These are phyloP conservation scores for Siniperca undulata DNA, from an alignment of 2,797 vertebrate genomes.

Conservation along the genomic window DNA sequence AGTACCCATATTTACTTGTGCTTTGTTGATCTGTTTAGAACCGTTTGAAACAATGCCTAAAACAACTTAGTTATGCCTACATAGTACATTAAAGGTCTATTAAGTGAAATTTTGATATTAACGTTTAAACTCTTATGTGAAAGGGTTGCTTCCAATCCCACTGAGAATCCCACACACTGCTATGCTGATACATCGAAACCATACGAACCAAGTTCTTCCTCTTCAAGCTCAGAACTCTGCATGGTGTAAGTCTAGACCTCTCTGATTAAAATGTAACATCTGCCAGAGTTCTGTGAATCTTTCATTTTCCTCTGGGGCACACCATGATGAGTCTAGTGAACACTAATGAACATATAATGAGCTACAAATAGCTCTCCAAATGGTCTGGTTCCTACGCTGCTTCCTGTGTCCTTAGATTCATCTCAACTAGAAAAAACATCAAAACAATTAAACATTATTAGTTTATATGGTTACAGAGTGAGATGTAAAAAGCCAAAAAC, in stretches of 20 bases:
- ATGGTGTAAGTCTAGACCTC: conserved; percentile 62
- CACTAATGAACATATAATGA: conserved; percentile 81
- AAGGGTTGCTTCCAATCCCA: background rate
- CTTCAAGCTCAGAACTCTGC: conserved; percentile 21
- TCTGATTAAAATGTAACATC: conserved; percentile 79
- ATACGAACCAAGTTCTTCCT: conserved; percentile 11
- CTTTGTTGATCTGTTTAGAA: background rate
- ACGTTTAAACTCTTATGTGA: background rate
- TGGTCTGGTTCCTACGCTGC: conserved; percentile 62
- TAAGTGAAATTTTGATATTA: background rate
- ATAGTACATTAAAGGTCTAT: background rate
- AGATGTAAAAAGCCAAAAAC: background rate
- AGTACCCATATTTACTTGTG: background rate
- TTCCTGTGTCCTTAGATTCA: conserved; percentile 72
- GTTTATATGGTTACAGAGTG: conserved; percentile 15
- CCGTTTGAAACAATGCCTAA: background rate
- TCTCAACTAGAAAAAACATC: conserved; percentile 35
- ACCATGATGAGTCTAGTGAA: conserved; percentile 65
- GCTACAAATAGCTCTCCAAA: conserved; percentile 77
- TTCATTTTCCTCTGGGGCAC: conserved; percentile 75
- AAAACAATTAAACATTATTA: conserved; percentile 49
- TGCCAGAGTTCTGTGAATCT: conserved; percentile 81
- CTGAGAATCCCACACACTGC: background rate
- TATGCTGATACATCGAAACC: conserved; percentile 7
- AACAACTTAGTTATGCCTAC: background rate